Conservation (phyloP, 2,797 vertebrate genomes). For the Ceryle rudis region DNA sequence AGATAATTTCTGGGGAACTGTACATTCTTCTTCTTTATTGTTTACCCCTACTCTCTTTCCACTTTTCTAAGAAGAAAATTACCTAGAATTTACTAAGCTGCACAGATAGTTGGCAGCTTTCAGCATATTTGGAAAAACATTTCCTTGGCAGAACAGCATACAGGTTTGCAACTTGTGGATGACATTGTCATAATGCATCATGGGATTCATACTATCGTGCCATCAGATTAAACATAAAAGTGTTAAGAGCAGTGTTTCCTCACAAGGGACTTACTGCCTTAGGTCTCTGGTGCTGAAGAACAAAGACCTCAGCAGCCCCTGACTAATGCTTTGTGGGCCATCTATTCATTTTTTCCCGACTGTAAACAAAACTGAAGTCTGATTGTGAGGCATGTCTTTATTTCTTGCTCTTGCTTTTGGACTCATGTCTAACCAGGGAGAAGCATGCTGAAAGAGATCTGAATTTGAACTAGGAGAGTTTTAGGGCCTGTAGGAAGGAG, state of each 20-base stretch:
- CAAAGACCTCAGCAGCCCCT: neutral
- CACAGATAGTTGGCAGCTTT: slow-evolving; percentile 32
- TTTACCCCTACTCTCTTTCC: neutral
- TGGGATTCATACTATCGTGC: neutral
- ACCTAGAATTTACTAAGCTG: slow-evolving; percentile 39
- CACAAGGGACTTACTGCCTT: neutral
- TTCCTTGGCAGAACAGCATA: neutral
- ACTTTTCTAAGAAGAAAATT: slow-evolving; percentile 47
- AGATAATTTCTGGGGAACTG: neutral
- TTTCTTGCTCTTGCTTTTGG: neutral
- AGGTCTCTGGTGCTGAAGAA: neutral
- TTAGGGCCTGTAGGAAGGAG: neutral
- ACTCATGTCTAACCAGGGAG: neutral
- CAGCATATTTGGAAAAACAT: slow-evolving; percentile 30
- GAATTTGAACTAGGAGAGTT: neutral
- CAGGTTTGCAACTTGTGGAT: neutral
- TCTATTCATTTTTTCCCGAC: neutral
- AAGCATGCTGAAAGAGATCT: neutral
- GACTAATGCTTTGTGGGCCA: neutral
- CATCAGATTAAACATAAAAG: neutral
- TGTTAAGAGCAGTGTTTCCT: neutral
- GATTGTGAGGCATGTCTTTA: neutral
- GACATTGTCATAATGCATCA: neutral
- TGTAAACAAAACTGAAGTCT: neutral
- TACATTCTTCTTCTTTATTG: neutral